Evolutionary conservation across 2,113 vertebrate species (phyloP), one percentile per base, ranked within the genome.

Genomic region (Anolis carolinensis): DNA sequence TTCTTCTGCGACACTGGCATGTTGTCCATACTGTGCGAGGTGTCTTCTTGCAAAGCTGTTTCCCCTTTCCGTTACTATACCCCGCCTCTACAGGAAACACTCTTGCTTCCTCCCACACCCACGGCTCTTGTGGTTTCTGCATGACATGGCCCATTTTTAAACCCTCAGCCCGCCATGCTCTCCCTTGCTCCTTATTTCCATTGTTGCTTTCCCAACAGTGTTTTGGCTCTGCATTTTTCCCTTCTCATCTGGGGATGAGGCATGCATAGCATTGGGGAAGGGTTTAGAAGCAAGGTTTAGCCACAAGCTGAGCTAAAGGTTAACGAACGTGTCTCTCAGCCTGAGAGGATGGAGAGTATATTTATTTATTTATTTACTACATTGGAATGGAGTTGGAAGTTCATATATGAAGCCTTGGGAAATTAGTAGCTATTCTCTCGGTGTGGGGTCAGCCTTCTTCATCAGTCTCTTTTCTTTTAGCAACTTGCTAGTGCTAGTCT

Each of bases 61-160:
- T 95, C 94, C 91, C 89, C 90, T 88, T 88, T 88, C 87, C 30
- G 62, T 78, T 39, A 0, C 63, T 87, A 92, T 87, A 89, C 23
- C 5, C 81, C 88, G 62, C 86, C 6, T 0, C 79, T 81, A 77
- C 94, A 94, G 94, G 94, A 95, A 95, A 90, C 63, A 73, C 75
- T 91, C 87, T 93, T 88, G 82, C 93, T 95, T 94, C 94, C 94
- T 95, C 87, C 89, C 71, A 74, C 62, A 80, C 87, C 71, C 87
- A 84, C 23, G 23, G 85, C 50, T 84, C 87, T 16, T 44, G 93
- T 18, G 93, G 92, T 94, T 95, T 95, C 94, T 91, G 50, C 87
- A 88, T 87, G 83, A 5, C 88, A 93, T 72, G 5, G 73, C 70
- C 67, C 59, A 44, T 25, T 86, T 62, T 73, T 16, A 59, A 23